Evolutionary conservation across 2,797 vertebrate genomes (phyloP).

Genomic region (Catamblyrhynchus diadema): DNA sequence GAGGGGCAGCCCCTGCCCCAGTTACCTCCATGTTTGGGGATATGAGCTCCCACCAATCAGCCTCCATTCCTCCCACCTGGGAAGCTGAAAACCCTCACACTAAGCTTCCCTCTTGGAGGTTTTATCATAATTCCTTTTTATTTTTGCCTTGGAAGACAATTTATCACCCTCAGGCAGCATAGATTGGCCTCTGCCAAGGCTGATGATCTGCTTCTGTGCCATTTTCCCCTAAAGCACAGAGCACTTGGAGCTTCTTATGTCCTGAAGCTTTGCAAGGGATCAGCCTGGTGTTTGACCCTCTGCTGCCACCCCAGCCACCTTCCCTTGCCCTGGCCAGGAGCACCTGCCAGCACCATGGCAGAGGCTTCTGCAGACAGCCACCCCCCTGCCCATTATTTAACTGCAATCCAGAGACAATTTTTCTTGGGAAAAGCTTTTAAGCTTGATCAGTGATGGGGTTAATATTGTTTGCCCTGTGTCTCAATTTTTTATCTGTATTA

Average conservation of each 20-base stretch:
- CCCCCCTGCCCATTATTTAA: slow-evolving; percentile 9
- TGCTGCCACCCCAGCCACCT: neutral
- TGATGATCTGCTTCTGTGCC: neutral
- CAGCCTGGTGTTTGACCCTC: neutral
- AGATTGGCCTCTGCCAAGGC: neutral
- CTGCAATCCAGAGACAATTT: slow-evolving; percentile 17
- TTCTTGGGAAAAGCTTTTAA: slow-evolving; percentile 63
- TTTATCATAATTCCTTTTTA: slow-evolving; percentile 1
- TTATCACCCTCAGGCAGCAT: neutral
- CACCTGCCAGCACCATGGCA: neutral
- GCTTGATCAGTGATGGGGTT: slow-evolving; percentile 63
- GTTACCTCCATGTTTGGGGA: accelerated
- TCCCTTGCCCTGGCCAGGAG: neutral
- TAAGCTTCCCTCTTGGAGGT: neutral
- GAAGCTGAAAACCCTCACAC: neutral
- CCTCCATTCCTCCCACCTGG: neutral
- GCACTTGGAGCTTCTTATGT: neutral
- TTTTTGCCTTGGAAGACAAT: neutral
- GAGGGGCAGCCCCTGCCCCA: neutral
- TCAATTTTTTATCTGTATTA: slow-evolving; percentile 63
- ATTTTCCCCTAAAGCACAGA: neutral
- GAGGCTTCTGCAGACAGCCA: neutral
- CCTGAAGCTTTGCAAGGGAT: neutral
- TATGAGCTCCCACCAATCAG: neutral
- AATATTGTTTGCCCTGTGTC: slow-evolving; percentile 60